Evolutionary conservation across 2,888 invertebrate species (phyloP), one percentile per base, ranked within the genome.

Genomic region (Drosophila affinis): DNA sequence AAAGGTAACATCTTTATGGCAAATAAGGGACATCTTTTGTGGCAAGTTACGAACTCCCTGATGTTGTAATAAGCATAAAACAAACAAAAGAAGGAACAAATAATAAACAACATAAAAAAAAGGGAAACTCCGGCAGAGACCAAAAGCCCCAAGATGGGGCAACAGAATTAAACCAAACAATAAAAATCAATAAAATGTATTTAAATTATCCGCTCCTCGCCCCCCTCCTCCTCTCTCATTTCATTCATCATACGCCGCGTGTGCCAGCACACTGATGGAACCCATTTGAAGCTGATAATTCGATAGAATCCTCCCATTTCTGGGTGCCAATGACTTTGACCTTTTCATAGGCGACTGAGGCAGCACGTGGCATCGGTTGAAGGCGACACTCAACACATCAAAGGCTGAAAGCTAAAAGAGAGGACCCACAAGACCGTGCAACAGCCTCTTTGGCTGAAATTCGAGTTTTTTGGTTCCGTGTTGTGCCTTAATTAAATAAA

Each of bases 201-300:
- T 72, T 27, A 47, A 59, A 61, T 72, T 68, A 18, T 18, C 44
- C 18, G 46, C 29, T 44, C 29, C 18, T 34, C 18, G 46, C 29
- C 34, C 29, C 18, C 9, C 34, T 39, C 39, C 12, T 34, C 9
- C 10, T 61, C 7, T 45, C 51, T 21, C 57, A 18, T 72, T 76
- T 74, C 62, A 76, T 87, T 76, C 83, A 80, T 86, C 87, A 83
- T 69, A 74, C 65, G 62, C 56, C 72, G 52, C 62, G 63, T 72
- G 65, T 63, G 56, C 56, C 60, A 34, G 54, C 60, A 34, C 27
- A 14, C 39, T 14, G 39, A 34, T 60, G 44, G 56, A 52, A 45
- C 52, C 55, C 34, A 60, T 32, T 44, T 39, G 18, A 39, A 14
- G 39, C 32, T 70, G 60, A 71, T 60, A 44, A 71, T 53, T 70